Evolutionary conservation across 2,888 invertebrate species (phyloP), one percentile per base, ranked within the genome.

Genomic region (Lepidochrysops patricia): DNA sequence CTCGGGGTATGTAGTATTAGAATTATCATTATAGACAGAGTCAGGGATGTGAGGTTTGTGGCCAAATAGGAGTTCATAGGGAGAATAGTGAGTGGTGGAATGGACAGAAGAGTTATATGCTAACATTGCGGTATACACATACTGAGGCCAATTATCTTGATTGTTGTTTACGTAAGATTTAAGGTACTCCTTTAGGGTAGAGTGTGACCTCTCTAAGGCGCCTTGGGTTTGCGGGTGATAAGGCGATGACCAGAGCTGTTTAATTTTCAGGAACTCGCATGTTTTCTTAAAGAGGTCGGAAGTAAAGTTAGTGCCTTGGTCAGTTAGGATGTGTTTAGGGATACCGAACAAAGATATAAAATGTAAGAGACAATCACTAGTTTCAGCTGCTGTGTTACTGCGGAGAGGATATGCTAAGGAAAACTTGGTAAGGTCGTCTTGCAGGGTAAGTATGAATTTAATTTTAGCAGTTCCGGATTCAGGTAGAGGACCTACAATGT

Each of bases 271-370:
- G 15, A 60, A 62, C 29, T 57, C n/a, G 13, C 61, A 61, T 1
- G 61, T 61, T 0, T 6, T 57, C 15, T 59, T 58, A 5, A 57
- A 62, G 1, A 62, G 27, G 1, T 62, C 59, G 2, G 61, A 25
- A 0, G 57, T 60, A 9, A 62, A 62, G 4, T 61, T 61, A 0
- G 60, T 57, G 0, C 61, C 61, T 43, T 58, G 61, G 5, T 61
- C 58, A 1, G 58, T 62, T 12, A 62, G 52, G 3, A 62, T 60
- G 1, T 37, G 43, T 57, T 62, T 61, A 2, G 61, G 58, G 0
- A 61, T 61, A 4, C 59, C 62, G 19, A 62, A 62, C 1, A 62
- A 32, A 2, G 62, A 43, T 19, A 62, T 60, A 1, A 60, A 62
- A 25, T 62, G 62, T 2, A 60, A 12, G 2, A 62, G 32, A n/a